Evolutionary conservation across 2,888 invertebrate genomes (phyloP).

Genomic region (Tinea semifulvella): DNA sequence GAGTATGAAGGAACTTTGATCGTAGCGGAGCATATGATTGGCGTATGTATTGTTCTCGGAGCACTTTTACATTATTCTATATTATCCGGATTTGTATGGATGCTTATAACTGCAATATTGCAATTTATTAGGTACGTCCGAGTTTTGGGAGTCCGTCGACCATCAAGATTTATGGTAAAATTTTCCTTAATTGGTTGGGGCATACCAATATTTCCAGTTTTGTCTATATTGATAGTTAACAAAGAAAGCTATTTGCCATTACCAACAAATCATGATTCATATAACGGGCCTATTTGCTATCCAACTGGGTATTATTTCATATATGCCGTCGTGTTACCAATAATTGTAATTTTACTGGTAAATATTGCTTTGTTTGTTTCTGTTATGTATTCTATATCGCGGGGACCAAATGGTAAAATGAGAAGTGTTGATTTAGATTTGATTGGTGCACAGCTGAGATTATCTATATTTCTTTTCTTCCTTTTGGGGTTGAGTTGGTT

Average conservation of each 20-base stretch:
- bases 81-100: conserved; percentile 75
- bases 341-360: conserved; percentile 54
- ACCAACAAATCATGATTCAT: conserved; percentile 21
- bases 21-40: conserved; percentile 30
- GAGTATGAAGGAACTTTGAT: conserved; percentile 27
- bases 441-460: conserved; percentile 57
- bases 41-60: conserved; percentile 66
- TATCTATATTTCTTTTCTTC: conserved; percentile 68
- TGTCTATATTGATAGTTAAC: conserved; percentile 48
- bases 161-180: conserved; percentile 70
- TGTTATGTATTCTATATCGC: conserved; percentile 61
- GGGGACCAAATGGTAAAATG: conserved; percentile 58
- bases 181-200: conserved; percentile 72
- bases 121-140: conserved; percentile 75
- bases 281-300: conserved; percentile 54
- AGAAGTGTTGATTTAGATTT: conserved; percentile 46
- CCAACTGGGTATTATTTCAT: conserved; percentile 58
- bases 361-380: conserved; percentile 63
- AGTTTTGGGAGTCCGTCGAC: conserved; percentile 67
- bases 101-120: conserved; percentile 73
- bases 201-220: conserved; percentile 63
- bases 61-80: conserved; percentile 73
- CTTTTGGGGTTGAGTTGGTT: conserved; percentile 70
- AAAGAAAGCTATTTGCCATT: conserved; percentile 52
- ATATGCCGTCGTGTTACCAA: conserved; percentile 60